These are phyloP conservation scores for Heliconius hewitsoni DNA, from an alignment of 1,140 invertebrate genomes.

Conservation along the genomic window DNA sequence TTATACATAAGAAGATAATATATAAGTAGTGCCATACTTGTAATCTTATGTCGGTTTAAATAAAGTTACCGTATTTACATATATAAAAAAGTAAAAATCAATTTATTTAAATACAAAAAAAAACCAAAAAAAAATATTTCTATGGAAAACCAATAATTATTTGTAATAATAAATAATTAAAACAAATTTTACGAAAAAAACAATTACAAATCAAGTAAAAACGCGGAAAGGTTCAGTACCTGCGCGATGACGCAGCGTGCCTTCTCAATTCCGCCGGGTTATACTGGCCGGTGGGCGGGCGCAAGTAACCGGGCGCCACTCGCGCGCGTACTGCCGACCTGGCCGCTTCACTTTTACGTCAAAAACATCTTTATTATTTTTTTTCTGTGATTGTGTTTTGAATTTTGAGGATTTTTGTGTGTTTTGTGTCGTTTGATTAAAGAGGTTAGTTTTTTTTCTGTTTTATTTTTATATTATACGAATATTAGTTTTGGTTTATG, in stretches of 20 bases:
- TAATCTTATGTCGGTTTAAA: too few relatives aligned
- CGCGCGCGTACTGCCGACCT: constrained; percentile 71
- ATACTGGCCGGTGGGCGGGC: constrained; percentile 53
- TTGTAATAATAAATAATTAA: background rate
- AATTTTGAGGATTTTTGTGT: constrained; percentile 28
- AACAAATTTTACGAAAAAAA: background rate
- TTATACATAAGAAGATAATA: too few relatives aligned
- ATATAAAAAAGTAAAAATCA: too few relatives aligned
- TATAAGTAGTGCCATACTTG: too few relatives aligned
- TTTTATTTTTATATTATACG: background rate
- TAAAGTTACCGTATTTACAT: too few relatives aligned
- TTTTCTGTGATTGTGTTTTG: constrained; percentile 66
- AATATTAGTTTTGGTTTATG: background rate
- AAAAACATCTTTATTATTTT: constrained; percentile 51
- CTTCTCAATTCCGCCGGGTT: constrained; percentile 60
- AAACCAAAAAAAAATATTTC: too few relatives aligned
- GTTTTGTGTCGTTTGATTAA: constrained; percentile 46
- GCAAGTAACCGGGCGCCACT: constrained; percentile 69
- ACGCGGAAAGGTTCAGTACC: constrained; percentile 28
- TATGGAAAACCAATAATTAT: too few relatives aligned
- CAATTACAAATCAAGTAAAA: constrained; percentile 7
- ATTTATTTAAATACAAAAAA: too few relatives aligned
- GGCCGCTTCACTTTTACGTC: constrained; percentile 63
- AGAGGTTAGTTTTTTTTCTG: constrained; percentile 53
- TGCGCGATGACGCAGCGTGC: constrained; percentile 41